Percentiles rank a stretch among this genome's conserved stretches.
These are phyloP conservation scores for Pavo muticus DNA, from an alignment of 2,113 vertebrate genomes.

Conservation along the genomic window DNA sequence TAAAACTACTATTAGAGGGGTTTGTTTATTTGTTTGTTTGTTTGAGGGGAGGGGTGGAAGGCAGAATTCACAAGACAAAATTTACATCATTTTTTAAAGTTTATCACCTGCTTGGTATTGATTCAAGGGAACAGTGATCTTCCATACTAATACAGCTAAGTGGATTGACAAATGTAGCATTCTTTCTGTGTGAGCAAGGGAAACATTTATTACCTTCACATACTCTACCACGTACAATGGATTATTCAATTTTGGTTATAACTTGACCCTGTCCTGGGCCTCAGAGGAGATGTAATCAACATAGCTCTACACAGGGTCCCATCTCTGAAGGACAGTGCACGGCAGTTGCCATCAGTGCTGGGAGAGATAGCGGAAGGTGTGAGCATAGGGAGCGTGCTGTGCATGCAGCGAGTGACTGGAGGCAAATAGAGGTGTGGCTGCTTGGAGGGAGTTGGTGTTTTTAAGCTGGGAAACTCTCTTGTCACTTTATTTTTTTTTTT, in stretches of 20 bases:
- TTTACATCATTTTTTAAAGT: not conserved
- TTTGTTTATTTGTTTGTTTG: too few species aligned
- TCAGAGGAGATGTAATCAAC: not conserved
- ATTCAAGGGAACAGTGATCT: not conserved
- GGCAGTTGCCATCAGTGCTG: accelerated
- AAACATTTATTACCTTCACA: accelerated
- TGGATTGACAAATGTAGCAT: accelerated
- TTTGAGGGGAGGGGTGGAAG: too few species aligned
- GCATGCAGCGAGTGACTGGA: not conserved
- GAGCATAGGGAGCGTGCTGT: accelerated
- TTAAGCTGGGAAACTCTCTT: not conserved
- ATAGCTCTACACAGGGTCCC: not conserved
- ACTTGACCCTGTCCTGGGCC: not conserved
- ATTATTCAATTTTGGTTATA: not conserved
- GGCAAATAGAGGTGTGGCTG: not conserved
- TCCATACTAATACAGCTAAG: not conserved
- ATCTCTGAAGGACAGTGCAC: not conserved
- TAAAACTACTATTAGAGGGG: not conserved
- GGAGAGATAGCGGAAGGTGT: not conserved
- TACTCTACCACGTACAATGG: accelerated
- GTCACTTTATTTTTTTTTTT: not conserved
- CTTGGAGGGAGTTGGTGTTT: not conserved
- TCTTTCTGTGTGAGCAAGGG: not conserved
- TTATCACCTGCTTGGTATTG: not conserved
- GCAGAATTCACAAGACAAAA: not conserved